Evolutionary conservation across 1,140 invertebrate genomes (phyloP).

Genomic region (Coenobita brevimanus): DNA sequence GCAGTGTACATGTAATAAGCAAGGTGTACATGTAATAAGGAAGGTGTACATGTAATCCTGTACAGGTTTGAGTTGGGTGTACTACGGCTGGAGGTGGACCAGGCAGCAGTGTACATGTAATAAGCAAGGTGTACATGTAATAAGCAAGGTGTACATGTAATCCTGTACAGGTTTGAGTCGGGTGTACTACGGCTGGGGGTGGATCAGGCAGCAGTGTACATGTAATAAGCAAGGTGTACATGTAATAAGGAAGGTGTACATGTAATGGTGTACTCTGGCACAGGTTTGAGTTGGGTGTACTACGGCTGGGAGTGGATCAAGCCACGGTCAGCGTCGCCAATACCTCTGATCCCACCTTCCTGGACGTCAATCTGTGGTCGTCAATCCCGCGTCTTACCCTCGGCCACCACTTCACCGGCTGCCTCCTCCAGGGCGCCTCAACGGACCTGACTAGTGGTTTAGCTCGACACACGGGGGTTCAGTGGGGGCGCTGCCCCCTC

Average conservation of each 20-base stretch:
- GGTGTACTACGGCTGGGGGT: no score
- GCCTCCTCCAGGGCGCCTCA: slow-evolving; percentile 87
- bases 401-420: slow-evolving; percentile 85
- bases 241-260: background rate
- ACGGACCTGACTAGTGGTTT: slow-evolving; percentile 81
- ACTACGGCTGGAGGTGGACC: no score
- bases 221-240: no score
- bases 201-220: no score
- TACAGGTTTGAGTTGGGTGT: no score
- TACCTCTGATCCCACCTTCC: slow-evolving; percentile 79
- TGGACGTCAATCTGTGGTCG: slow-evolving; percentile 79
- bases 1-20: no score
- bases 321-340: slow-evolving; percentile 80
- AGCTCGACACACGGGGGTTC: slow-evolving; percentile 80
- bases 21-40: no score
- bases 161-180: no score
- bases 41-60: no score
- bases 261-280: background rate
- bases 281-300: slow-evolving; percentile 80
- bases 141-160: no score
- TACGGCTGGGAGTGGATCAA: slow-evolving; percentile 76
- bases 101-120: no score
- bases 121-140: no score
- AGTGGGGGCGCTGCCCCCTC: slow-evolving; percentile 84
- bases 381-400: slow-evolving; percentile 80